Percentiles rank a stretch among this genome's conserved stretches.
Evolutionary conservation across 2,888 invertebrate species (phyloP).

Genomic region (Eilema depressum): DNA sequence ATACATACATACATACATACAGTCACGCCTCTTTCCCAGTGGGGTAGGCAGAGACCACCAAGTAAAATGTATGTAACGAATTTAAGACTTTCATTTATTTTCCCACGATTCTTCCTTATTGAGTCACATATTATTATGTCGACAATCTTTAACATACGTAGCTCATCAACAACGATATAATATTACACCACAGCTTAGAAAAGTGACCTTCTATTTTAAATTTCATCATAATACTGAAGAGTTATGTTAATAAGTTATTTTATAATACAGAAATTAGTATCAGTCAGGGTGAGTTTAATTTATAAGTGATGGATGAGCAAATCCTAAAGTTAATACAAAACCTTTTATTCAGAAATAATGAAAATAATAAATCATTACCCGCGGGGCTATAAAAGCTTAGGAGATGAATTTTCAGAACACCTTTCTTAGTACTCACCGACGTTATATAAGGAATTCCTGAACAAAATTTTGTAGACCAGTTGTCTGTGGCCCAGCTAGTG

Average conservation of each 20-base stretch:
- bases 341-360: constrained; percentile 8
- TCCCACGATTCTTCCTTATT: neutral
- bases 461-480: neutral
- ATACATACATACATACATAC: too few relatives aligned
- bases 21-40: too few relatives aligned
- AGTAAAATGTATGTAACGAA: too few relatives aligned
- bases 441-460: neutral
- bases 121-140: too few relatives aligned
- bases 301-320: constrained; percentile 9
- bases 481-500: neutral
- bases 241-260: neutral
- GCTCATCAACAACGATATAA: neutral
- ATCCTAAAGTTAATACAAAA: constrained; percentile 9
- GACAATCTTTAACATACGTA: neutral
- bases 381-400: constrained; percentile 6
- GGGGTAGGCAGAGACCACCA: too few relatives aligned
- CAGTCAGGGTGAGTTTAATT: neutral
- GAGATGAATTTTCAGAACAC: constrained; percentile 2
- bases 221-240: neutral
- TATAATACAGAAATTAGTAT: neutral
- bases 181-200: neutral
- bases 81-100: neutral
- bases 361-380: constrained; percentile 9
- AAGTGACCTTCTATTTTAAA: neutral
- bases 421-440: neutral